Base-by-base conservation (phyloP, 1,140 invertebrate genomes). In the Mycetomoellerius zeteki region DNA sequence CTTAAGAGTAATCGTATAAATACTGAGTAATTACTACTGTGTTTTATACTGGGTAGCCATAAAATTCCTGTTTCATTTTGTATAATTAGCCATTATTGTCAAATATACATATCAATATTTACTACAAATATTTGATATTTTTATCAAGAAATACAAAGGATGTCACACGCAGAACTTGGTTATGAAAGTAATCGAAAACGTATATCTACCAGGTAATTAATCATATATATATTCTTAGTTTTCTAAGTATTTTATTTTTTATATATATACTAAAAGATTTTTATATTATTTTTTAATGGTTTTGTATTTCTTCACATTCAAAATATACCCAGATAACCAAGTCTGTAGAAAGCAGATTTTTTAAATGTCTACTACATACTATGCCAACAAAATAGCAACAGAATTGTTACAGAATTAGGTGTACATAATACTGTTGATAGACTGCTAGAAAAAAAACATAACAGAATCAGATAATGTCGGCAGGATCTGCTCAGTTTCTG, bases 1-100 rank as follows among this genome's bases (percentile, higher is more conserved):
- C 19, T 78, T 60, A 65, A 78, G 19, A 43, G 4, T 12, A 43
- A n/a, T 71, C 21, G 43, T 62, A 76, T 64, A 89, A 89, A 75
- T 88, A 75, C 37, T 62, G 52, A 37, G 33, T 12, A 82, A 30
- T 58, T 21, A 60, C 14, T 58, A 10, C 12, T 14, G 12, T 58
- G 33, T 30, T 54, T 47, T 47, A 60, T 60, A 82, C 14, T 7
- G 54, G 52, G 80, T 21, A 60, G 54, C 24, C 67, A 60, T 73
- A 60, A 82, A 82, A 82, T 73, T 73, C 19, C 54, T 82, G 58
- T 37, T 60, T 14, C 37, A 16, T 33, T 60, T 58, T 65, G 8
- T n/a, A 50, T 24, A 67, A 24, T 37, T 43, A 43, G 37, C 8
- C 37, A 43, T 43, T 62, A 80, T 69, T 71, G 10, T 69, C 21